Evolutionary conservation across 2,113 vertebrate species (phyloP).

Genomic region (Anarhynchus alexandrinus): DNA sequence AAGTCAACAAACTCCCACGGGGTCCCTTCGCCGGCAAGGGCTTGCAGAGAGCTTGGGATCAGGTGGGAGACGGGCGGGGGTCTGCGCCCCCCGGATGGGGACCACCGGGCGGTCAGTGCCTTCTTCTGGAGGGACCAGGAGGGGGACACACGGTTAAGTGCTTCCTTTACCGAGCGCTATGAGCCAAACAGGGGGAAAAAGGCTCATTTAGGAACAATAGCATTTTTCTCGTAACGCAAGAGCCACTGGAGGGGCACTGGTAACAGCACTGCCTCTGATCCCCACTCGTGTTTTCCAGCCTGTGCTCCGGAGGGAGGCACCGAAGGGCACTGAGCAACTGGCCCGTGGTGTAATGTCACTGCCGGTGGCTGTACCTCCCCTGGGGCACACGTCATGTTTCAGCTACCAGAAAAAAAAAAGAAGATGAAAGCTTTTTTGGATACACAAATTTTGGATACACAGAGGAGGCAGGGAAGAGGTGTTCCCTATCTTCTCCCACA

Average conservation of each 20-base stretch:
- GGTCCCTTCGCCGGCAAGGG: not conserved
- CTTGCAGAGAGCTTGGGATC: not conserved
- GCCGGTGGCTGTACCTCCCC: not conserved
- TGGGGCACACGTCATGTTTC: rapidly evolving
- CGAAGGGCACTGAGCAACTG: not conserved
- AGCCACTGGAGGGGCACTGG: not conserved
- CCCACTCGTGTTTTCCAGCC: not conserved
- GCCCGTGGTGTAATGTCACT: not conserved
- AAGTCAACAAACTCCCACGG: not conserved
- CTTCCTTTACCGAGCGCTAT: not conserved
- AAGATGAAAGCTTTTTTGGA: not conserved
- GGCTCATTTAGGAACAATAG: not conserved
- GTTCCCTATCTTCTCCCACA: not conserved
- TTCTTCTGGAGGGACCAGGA: not conserved
- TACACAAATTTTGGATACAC: not conserved
- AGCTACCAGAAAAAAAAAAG: not conserved
- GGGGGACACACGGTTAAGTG: rapidly evolving
- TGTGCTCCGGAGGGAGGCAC: not conserved
- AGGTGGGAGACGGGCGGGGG: rapidly evolving
- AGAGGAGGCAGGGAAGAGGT: not conserved
- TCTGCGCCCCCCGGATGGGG: not conserved
- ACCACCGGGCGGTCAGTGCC: not conserved
- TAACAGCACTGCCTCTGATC: not conserved
- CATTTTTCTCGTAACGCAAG: not conserved
- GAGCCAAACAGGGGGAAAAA: not conserved